Percentiles rank a stretch among this genome's conserved stretches.
Conservation (phyloP, 2,888 invertebrate species). For the Quadriops clusia region DNA sequence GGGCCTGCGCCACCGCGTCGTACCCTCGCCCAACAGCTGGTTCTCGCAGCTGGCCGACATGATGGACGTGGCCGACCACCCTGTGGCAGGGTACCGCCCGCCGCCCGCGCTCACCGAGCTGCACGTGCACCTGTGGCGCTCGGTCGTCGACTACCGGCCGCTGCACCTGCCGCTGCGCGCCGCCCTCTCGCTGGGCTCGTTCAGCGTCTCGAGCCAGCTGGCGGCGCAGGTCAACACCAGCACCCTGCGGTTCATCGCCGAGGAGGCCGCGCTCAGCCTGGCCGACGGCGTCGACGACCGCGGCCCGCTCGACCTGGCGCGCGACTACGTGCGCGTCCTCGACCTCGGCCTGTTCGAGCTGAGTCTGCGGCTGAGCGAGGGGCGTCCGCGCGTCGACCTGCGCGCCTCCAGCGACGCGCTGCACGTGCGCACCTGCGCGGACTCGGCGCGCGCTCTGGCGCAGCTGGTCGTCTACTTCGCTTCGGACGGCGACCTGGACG, state of each 20-base stretch:
- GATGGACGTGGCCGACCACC: constrained; percentile 79
- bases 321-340: constrained; percentile 75
- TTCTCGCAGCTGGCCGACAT: constrained; percentile 75
- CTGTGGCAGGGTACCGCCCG: constrained; percentile 75
- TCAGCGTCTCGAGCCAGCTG: constrained; percentile 82
- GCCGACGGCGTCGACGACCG: constrained; percentile 42
- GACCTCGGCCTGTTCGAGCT: constrained; percentile 78
- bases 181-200: constrained; percentile 68
- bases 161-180: constrained; percentile 65
- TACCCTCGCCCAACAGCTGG: constrained; percentile 60
- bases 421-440: constrained; percentile 80
- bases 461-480: constrained; percentile 78
- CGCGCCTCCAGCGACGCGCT: constrained; percentile 76
- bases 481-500: constrained; percentile 72
- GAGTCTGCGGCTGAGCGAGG: constrained; percentile 53
- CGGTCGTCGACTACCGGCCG: constrained; percentile 83
- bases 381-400: constrained; percentile 61
- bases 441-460: constrained; percentile 74
- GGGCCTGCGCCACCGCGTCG: constrained; percentile 57
- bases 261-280: constrained; percentile 75
- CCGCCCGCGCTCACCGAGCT: constrained; percentile 81
- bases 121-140: constrained; percentile 81
- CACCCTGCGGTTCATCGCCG: constrained; percentile 74
- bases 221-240: constrained; percentile 76
- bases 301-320: constrained; percentile 45